Conservation (phyloP, 2,797 vertebrate species). For the Morelia viridis region DNA sequence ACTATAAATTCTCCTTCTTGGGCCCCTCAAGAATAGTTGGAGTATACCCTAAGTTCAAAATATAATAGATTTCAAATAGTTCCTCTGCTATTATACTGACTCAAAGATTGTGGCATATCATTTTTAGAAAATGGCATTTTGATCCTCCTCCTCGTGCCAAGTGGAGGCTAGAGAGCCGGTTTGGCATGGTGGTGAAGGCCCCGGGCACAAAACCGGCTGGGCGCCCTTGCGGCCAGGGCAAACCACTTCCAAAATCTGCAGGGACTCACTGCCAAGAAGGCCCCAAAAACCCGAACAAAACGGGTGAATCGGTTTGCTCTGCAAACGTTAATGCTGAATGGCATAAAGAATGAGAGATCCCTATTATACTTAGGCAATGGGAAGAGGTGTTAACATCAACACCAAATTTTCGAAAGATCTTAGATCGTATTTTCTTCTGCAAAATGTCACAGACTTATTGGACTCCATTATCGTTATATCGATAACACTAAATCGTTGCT, state of each 20-base stretch:
- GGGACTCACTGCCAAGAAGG: not conserved
- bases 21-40: no score
- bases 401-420: not conserved
- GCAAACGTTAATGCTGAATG: not conserved
- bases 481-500: not conserved
- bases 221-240: not conserved
- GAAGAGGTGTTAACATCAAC: not conserved
- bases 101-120: not conserved
- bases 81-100: no score
- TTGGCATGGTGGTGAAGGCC: not conserved
- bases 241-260: not conserved
- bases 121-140: not conserved
- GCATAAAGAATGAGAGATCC: not conserved
- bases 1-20: no score
- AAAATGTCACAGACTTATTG: not conserved
- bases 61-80: no score
- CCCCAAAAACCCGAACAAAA: not conserved
- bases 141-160: not conserved
- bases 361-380: not conserved
- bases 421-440: not conserved
- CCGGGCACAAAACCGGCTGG: not conserved
- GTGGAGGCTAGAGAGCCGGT: not conserved
- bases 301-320: not conserved
- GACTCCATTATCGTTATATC: not conserved
- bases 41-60: no score